Evolutionary conservation across 2,113 vertebrate genomes (phyloP), one percentile per base, ranked within the genome.

Genomic region (Oxygymnocypris stewartii): DNA sequence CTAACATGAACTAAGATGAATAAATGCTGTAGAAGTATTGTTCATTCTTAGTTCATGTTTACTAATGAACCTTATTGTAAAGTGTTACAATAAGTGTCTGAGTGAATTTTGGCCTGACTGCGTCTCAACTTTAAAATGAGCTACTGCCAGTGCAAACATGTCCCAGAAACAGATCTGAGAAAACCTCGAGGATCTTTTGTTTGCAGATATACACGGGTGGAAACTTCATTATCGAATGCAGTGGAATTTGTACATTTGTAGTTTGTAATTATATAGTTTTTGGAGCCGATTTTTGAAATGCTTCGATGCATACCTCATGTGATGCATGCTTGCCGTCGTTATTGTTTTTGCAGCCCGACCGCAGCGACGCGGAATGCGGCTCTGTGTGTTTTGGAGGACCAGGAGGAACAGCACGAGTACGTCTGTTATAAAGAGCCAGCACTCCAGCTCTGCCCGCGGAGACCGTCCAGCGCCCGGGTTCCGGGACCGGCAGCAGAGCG

Each of bases 401-500:
- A 13, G 6, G 7, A 35, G 14, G 31, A 69, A 31, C 28, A 67
- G 8, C 14, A 20, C 31, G 14, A 71, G 31, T 71, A 16, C 4
- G 16, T 6, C 8, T 20, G 31, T 35, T 9, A 7, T 69, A 35
- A 65, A 63, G n/a, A 65, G 65, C 13, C 25, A 28, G 12, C 25
- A 13, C 61, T 65, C 61, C 25, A 28, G 61, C 11, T 63, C 59
- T 63, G 59, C n/a, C 59, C 11, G 25, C 59, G 4, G 59, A 63
- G 59, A 63, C 16, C 20, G 16, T 57, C 18, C 37, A 4, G 1
- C 4, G 5, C 37, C 67, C 35, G 4, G 69, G 35, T 23, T 11
- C 69, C 31, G 47, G 44, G 47, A 51, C 31, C 2, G 25, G 93
- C 92, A 92, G 91, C 85, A 80, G 89, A 94, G 92, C 93, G 75